Evolutionary conservation across 1,140 invertebrate species (phyloP).

Genomic region (Cydia fagiglandana): DNA sequence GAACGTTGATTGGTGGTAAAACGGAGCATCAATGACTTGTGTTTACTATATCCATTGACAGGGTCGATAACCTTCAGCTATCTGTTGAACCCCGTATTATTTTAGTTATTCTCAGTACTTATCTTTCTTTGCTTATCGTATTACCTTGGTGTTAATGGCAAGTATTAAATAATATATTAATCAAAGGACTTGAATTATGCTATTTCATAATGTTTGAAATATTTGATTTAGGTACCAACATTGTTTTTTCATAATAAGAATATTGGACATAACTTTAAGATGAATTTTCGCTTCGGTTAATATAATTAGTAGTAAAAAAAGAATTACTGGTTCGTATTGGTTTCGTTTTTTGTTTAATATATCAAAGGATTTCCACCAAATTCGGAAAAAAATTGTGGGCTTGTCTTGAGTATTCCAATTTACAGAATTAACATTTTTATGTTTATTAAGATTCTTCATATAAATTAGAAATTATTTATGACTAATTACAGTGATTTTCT

Average conservation of each 20-base stretch:
- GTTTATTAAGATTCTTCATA: too few relatives aligned
- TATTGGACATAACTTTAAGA: neutral
- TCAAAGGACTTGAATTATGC: neutral
- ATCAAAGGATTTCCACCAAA: too few relatives aligned
- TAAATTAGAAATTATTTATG: too few relatives aligned
- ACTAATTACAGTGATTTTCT: too few relatives aligned
- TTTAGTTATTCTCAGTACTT: constrained; percentile 17
- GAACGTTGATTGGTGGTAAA: constrained; percentile 51
- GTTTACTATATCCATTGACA: constrained; percentile 48
- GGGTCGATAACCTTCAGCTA: constrained; percentile 49
- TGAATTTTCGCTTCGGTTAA: too few relatives aligned
- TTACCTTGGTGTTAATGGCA: constrained; percentile 8
- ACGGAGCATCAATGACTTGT: constrained; percentile 43
- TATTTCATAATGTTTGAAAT: neutral
- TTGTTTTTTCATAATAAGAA: neutral
- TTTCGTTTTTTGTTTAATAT: too few relatives aligned
- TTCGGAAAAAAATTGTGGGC: too few relatives aligned
- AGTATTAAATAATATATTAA: neutral
- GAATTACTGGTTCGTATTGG: too few relatives aligned
- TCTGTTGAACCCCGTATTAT: constrained; percentile 11
- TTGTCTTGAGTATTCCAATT: too few relatives aligned
- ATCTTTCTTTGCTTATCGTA: neutral
- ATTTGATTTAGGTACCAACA: neutral
- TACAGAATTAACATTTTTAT: too few relatives aligned
- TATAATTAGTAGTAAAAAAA: too few relatives aligned